These are phyloP conservation scores for Albula goreensis DNA, from an alignment of 2,113 vertebrate species.

Conservation along the genomic window DNA sequence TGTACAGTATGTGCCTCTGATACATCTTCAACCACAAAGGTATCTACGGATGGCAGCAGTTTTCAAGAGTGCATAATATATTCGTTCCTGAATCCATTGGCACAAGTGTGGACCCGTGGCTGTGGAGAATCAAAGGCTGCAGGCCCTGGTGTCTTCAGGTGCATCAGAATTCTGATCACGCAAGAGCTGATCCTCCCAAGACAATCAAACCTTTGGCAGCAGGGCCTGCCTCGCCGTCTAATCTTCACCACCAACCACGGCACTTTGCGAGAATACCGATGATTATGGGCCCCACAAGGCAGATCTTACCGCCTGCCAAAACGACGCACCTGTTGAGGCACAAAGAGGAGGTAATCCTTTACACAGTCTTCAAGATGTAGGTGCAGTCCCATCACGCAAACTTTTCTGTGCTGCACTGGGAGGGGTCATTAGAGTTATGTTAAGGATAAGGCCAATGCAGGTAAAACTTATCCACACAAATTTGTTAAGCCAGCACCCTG, in stretches of 20 bases:
- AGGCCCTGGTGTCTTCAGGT: not conserved
- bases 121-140: not conserved
- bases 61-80: not conserved
- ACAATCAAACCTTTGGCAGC: not conserved
- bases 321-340: not conserved
- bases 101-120: not conserved
- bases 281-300: not conserved
- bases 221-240: not conserved
- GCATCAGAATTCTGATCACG: not conserved
- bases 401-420: too few species aligned
- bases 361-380: not conserved
- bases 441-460: too few species aligned
- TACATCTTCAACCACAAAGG: not conserved
- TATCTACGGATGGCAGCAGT: not conserved
- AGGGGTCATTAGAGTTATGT: too few species aligned
- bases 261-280: not conserved
- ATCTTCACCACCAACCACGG: not conserved
- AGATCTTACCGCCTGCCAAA: not conserved
- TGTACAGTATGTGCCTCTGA: not conserved
- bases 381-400: not conserved
- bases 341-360: not conserved
- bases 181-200: not conserved
- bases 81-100: not conserved
- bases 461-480: too few species aligned
- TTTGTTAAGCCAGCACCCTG: too few species aligned